Base-by-base conservation (phyloP, 2,797 vertebrate genomes). In the Hyperoplus immaculatus region DNA sequence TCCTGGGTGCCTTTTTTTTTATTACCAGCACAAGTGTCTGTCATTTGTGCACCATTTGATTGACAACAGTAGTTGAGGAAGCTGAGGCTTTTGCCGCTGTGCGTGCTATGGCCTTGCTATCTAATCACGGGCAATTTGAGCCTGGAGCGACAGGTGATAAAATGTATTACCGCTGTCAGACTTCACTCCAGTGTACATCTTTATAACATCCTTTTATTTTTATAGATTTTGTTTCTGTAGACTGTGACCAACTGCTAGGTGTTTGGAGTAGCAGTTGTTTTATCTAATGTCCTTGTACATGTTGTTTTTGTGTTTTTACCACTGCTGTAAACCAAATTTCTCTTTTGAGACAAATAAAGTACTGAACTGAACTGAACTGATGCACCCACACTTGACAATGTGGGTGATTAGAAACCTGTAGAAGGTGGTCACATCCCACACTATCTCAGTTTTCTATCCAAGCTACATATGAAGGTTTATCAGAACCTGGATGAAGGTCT, bases 61-160 rank as follows among this genome's bases (percentile, higher is more conserved):
- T 69, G 43, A 5, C 62, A n/a, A 16, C 58, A 54, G 65, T 36
- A n/a, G 36, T 38, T 54, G 43, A 54, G 60, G 60, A 63, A 45
- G 8, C 29, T 46, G 65, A 47, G 61, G 59, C 53, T 78, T 80
- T 75, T 21, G 51, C 21, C 29, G 10, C 59, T 42, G 15, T 45
- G 14, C 53, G 41, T n/a, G 47, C 51, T 72, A 76, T 57, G 53
- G 41, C 57, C 39, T 71, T 39, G 60, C 3, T 54, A 9, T 77
- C 53, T 69, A 54, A 69, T 67, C 45, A 21, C 53, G 7, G 70
- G 43, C 47, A 59, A 54, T 86, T 75, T 72, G 43, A 83, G 59
- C 77, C 2, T 5, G 61, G 57, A 39, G 45, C 41, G 41, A 65
- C 65, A 68, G 65, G 60, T 49, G 73, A 75, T 63, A 53, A 56